phyloP scores from a whole-genome alignment of 2,113 vertebrate species.

The Melanostigma gelatinosum region DNA sequence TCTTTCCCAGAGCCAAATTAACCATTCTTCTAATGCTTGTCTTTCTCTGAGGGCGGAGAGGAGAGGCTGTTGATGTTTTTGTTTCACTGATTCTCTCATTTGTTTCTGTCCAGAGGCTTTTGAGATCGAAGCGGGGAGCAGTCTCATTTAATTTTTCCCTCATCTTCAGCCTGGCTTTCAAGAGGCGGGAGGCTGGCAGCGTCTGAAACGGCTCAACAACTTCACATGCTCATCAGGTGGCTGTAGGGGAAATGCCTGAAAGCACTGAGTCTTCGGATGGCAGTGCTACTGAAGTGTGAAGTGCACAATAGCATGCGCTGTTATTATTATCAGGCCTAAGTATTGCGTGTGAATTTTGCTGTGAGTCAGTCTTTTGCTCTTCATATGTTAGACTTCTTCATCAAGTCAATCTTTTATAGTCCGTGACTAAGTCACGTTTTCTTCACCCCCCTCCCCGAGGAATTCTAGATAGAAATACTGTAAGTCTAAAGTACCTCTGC shows the following conservation, averaged over 20 bases:
- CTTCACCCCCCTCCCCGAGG: neutral
- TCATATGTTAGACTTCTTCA: neutral
- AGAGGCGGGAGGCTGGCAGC: slow-evolving; percentile 2
- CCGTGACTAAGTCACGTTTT: neutral
- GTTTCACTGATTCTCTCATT: slow-evolving; percentile 23
- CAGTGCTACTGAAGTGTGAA: neutral
- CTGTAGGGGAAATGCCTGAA: slow-evolving; percentile 36
- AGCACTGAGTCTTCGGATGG: slow-evolving; percentile 9
- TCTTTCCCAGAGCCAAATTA: slow-evolving; percentile 27
- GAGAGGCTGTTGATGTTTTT: slow-evolving; percentile 40
- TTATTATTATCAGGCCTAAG: neutral
- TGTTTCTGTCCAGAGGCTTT: slow-evolving; percentile 37
- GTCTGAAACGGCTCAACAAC: slow-evolving; percentile 28
- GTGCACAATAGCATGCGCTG: slow-evolving; percentile 21
- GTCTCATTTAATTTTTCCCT: slow-evolving; percentile 49
- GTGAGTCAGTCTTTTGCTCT: neutral
- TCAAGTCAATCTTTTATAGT: neutral
- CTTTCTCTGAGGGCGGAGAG: slow-evolving; percentile 2
- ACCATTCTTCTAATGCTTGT: slow-evolving; percentile 8
- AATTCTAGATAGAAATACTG: neutral
- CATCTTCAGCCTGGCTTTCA: slow-evolving; percentile 21
- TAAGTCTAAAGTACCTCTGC: neutral
- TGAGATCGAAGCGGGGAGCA: slow-evolving; percentile 23
- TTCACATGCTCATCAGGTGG: slow-evolving; percentile 54
- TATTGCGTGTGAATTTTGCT: neutral